Evolutionary conservation across 2,113 vertebrate genomes (phyloP).

Genomic region (Clarias gariepinus): DNA sequence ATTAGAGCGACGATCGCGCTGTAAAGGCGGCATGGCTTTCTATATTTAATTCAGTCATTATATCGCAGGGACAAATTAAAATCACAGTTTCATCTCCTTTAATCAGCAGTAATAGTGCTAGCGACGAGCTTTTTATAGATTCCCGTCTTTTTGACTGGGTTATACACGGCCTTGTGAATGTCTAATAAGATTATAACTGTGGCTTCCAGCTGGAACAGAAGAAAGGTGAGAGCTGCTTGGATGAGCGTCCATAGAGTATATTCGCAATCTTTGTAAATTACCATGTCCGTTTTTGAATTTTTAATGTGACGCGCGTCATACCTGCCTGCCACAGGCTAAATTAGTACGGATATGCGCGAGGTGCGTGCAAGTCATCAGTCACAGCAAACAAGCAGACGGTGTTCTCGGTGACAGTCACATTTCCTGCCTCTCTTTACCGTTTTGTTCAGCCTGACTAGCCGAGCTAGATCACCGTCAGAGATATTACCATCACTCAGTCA

Average conservation of each 20-base stretch:
- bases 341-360: not conserved
- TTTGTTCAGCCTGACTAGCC: constrained; percentile 14
- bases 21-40: not conserved
- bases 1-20: not conserved
- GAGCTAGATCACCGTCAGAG: constrained; percentile 38
- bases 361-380: not conserved
- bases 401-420: constrained; percentile 39
- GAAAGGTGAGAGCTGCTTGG: not conserved
- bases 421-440: constrained; percentile 27
- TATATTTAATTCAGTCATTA: constrained; percentile 9
- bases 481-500: constrained; percentile 33
- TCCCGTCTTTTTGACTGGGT: not conserved
- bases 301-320: not conserved
- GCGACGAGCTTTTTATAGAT: constrained; percentile 35
- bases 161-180: not conserved
- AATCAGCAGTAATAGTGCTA: constrained; percentile 22
- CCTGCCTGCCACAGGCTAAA: not conserved
- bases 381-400: constrained; percentile 22
- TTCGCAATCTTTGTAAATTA: not conserved
- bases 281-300: not conserved
- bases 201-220: not conserved
- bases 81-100: constrained; percentile 30
- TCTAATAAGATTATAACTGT: constrained; percentile 7
- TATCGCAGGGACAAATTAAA: constrained; percentile 11
- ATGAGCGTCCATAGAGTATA: not conserved